These are phyloP conservation scores for Atractosteus spatula DNA, from an alignment of 2,113 vertebrate genomes.

Conservation along the genomic window DNA sequence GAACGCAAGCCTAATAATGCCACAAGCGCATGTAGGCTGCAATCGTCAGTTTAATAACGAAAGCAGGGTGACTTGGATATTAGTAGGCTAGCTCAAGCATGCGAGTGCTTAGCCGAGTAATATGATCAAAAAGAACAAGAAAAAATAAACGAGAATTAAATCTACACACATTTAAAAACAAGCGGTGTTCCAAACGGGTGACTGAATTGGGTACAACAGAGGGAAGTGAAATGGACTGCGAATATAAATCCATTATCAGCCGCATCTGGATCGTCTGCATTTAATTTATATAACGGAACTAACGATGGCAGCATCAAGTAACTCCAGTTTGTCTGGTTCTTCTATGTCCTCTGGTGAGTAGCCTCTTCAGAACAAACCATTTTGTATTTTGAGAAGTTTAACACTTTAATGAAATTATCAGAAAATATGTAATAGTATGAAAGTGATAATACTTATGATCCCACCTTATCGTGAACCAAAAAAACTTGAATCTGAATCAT, in stretches of 20 bases:
- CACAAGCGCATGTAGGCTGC: not conserved
- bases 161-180: no score
- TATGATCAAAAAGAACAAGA: no score
- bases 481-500: no score
- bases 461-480: no score
- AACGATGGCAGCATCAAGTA: conserved; percentile 93
- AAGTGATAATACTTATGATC: no score
- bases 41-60: not conserved
- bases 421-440: no score
- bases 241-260: conserved; percentile 40
- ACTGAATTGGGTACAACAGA: not conserved
- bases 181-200: no score
- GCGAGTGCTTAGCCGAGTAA: no score
- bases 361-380: conserved; percentile 3
- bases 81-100: not conserved
- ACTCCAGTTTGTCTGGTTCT: conserved; percentile 94
- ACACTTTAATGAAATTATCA: no score
- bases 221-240: conserved; percentile 55
- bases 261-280: conserved; percentile 54
- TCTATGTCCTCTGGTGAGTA: conserved; percentile 92
- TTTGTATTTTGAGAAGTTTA: not conserved
- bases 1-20: no score
- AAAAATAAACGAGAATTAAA: no score
- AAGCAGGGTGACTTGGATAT: not conserved
- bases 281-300: conserved; percentile 50